Conservation (phyloP, 2,888 invertebrate genomes). For the Melipona beecheii region DNA sequence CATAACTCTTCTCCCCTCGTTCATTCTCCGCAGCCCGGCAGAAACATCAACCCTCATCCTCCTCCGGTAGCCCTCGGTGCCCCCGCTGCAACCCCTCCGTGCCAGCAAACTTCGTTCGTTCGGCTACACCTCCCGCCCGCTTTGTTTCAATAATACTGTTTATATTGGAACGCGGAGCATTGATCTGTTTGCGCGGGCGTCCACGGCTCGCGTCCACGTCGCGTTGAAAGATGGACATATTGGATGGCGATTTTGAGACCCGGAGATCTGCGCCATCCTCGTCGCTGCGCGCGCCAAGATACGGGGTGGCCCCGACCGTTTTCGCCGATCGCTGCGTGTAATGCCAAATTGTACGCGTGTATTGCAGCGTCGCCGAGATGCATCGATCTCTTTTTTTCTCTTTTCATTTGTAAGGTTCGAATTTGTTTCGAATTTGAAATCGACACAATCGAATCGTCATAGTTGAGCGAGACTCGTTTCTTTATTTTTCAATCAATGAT, state of each 20-base stretch:
- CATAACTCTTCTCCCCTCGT: constrained; percentile 84
- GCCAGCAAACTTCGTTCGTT: constrained; percentile 59
- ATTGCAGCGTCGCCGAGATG: too few species aligned
- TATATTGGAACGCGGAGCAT: constrained; percentile 84
- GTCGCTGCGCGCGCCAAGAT: too few species aligned
- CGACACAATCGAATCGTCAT: background rate
- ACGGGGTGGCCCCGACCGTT: too few species aligned
- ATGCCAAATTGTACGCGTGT: too few species aligned
- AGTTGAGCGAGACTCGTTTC: background rate
- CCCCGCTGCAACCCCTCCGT: constrained; percentile 33
- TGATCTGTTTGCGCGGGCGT: constrained; percentile 83
- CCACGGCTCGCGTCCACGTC: constrained; percentile 70
- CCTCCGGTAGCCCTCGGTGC: constrained; percentile 47
- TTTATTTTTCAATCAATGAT: background rate
- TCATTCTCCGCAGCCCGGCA: constrained; percentile 78
- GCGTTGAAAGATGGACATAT: constrained; percentile 83
- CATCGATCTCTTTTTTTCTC: too few species aligned
- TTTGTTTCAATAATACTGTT: constrained; percentile 84
- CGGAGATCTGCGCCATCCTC: background rate
- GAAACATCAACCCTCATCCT: constrained; percentile 82
- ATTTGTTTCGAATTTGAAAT: too few species aligned
- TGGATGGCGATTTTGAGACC: constrained; percentile 65
- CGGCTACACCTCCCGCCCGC: constrained; percentile 78
- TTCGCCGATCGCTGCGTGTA: too few species aligned
- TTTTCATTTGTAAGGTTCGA: too few species aligned